Conservation (phyloP, 2,113 vertebrate species). For the Triplophysa rosa region DNA sequence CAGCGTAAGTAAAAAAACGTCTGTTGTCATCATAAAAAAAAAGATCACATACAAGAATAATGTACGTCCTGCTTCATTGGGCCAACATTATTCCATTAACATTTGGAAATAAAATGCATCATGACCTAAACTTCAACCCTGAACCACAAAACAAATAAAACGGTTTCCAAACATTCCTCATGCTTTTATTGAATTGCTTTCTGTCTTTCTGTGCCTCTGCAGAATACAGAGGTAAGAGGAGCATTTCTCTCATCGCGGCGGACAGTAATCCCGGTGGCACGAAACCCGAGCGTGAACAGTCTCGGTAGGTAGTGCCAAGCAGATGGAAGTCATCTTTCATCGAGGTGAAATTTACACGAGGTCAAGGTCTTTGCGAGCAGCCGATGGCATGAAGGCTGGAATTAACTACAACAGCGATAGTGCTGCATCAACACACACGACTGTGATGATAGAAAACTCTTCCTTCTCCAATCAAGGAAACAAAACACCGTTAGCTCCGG, state of each 20-base stretch:
- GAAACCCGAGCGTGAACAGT: constrained; percentile 53
- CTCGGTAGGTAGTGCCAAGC: constrained; percentile 41
- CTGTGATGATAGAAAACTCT: not conserved
- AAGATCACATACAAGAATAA: no score
- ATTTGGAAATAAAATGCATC: no score
- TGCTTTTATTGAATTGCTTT: not conserved
- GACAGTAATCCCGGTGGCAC: constrained; percentile 53
- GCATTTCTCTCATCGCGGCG: constrained; percentile 50
- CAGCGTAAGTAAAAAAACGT: no score
- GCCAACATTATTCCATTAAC: no score
- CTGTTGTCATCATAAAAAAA: no score
- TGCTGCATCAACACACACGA: not conserved
- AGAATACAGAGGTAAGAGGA: constrained; percentile 42
- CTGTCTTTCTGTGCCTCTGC: constrained; percentile 33
- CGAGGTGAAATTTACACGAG: constrained; percentile 42
- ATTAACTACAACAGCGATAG: constrained; percentile 43
- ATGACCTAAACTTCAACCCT: not conserved
- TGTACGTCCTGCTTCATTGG: no score
- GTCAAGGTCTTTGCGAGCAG: constrained; percentile 27
- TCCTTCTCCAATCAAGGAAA: not conserved
- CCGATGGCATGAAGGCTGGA: constrained; percentile 16
- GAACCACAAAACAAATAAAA: not conserved
- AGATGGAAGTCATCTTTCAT: constrained; percentile 58
- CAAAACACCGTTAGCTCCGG: not conserved
- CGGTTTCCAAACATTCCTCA: not conserved